These are phyloP conservation scores for Dinocampus coccinellae DNA, from an alignment of 2,888 invertebrate species.

Conservation along the genomic window DNA sequence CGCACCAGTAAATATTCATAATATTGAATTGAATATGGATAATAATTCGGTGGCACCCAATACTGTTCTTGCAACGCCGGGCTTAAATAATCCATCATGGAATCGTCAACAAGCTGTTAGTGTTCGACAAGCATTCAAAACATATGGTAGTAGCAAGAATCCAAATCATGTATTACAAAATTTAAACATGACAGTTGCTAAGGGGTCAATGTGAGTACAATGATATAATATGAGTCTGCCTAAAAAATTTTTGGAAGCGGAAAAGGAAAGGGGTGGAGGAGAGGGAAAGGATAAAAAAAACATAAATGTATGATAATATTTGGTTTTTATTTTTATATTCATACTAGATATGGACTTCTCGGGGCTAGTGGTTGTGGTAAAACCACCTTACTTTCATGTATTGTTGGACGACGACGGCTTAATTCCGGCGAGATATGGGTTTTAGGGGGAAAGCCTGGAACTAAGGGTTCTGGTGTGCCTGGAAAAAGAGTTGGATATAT, in stretches of 20 bases:
- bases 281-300: not conserved
- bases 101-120: slow-evolving; percentile 88
- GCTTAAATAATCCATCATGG: slow-evolving; percentile 67
- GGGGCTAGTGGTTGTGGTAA: slow-evolving; percentile 98
- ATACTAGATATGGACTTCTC: slow-evolving; percentile 87
- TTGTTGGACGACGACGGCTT: slow-evolving; percentile 88
- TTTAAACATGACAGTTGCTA: slow-evolving; percentile 93
- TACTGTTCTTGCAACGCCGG: slow-evolving; percentile 63
- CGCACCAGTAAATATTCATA: slow-evolving; percentile 54
- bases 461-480: slow-evolving; percentile 90
- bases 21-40: slow-evolving; percentile 54
- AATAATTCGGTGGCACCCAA: slow-evolving; percentile 50
- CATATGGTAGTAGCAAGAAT: slow-evolving; percentile 89
- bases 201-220: slow-evolving; percentile 91
- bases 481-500: slow-evolving; percentile 97
- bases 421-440: slow-evolving; percentile 92
- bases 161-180: slow-evolving; percentile 89
- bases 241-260: too few species aligned
- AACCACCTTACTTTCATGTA: slow-evolving; percentile 92
- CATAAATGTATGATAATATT: too few species aligned
- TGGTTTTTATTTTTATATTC: not conserved
- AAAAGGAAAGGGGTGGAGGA: too few species aligned
- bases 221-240: too few species aligned
- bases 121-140: slow-evolving; percentile 89
- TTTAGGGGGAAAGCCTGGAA: slow-evolving; percentile 90